Percentiles rank a stretch among this genome's conserved stretches.
These are phyloP conservation scores for Halocaridina rubra DNA, from an alignment of 2,888 invertebrate species.

Conservation along the genomic window DNA sequence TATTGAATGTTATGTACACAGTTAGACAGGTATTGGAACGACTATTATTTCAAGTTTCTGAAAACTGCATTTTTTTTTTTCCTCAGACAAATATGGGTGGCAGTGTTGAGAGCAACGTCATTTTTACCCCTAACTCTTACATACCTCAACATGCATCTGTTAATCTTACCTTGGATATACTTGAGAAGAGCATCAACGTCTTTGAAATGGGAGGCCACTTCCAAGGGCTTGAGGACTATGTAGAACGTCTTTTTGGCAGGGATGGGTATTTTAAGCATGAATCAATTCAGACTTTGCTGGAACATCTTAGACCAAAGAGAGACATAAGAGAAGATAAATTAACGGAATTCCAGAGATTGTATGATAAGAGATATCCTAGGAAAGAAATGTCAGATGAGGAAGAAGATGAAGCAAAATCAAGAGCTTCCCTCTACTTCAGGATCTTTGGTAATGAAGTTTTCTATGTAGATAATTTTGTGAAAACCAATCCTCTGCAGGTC, in stretches of 20 bases:
- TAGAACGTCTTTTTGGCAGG: constrained; percentile 22
- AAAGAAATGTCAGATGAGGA: constrained; percentile 7
- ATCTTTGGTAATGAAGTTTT: constrained; percentile 43
- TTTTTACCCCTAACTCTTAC: constrained; percentile 26
- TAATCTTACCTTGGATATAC: constrained; percentile 31
- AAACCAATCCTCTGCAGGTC: constrained; percentile 19
- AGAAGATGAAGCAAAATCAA: neutral
- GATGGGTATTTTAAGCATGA: constrained; percentile 33
- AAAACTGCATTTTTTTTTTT: no score
- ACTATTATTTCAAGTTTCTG: no score
- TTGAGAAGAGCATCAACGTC: constrained; percentile 22
- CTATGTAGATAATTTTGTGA: constrained; percentile 13
- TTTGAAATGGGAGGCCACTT: constrained; percentile 41
- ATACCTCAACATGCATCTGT: constrained; percentile 11
- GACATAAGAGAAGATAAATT: constrained; percentile 1
- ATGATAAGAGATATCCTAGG: constrained; percentile 16
- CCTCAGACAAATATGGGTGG: constrained; percentile 40
- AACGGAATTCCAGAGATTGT: constrained; percentile 23
- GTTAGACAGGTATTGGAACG: no score
- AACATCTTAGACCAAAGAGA: constrained; percentile 13
- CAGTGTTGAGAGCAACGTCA: constrained; percentile 3
- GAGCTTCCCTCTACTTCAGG: constrained; percentile 21
- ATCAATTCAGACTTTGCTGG: constrained; percentile 11
- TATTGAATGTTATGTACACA: no score
- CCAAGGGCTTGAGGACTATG: constrained; percentile 5